Evolutionary conservation across 2,113 vertebrate genomes (phyloP).

Genomic region (Anthoscopus minutus): DNA sequence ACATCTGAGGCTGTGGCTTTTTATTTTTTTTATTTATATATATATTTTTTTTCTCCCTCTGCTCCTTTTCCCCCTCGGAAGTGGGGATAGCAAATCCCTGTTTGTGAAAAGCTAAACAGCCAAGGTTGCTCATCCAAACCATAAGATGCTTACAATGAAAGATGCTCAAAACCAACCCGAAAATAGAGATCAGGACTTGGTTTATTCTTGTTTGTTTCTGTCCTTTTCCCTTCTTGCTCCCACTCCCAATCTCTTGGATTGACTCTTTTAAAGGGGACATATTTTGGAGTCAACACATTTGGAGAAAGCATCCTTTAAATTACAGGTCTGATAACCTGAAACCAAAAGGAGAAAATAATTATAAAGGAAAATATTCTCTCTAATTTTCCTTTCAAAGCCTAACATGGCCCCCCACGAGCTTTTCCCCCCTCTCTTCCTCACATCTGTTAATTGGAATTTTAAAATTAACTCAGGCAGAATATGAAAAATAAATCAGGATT

Average conservation of each 20-base stretch:
- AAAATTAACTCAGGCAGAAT: constrained; percentile 60
- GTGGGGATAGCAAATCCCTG: background rate
- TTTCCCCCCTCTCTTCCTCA: background rate
- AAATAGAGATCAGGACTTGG: background rate
- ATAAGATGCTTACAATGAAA: background rate
- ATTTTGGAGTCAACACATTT: background rate
- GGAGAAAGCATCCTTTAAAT: background rate
- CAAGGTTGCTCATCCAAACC: background rate
- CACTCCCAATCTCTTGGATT: background rate
- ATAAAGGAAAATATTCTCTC: background rate
- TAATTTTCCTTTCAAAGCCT: constrained; percentile 21
- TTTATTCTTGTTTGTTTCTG: background rate
- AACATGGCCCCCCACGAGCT: background rate
- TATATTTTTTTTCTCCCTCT: fast-evolving
- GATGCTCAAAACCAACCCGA: background rate
- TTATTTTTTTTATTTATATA: background rate
- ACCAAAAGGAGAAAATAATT: background rate
- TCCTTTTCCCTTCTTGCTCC: background rate
- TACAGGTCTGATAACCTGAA: background rate
- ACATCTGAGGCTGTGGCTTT: background rate
- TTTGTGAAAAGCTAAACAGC: background rate
- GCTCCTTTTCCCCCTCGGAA: background rate
- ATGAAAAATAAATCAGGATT: constrained; percentile 20
- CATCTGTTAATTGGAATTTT: constrained; percentile 48
- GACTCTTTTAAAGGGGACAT: background rate